A percentile compares a stretch with the other conserved stretches of the same genome.
phyloP scores from a whole-genome alignment of 2,797 vertebrate genomes.

The Varecia variegata region DNA sequence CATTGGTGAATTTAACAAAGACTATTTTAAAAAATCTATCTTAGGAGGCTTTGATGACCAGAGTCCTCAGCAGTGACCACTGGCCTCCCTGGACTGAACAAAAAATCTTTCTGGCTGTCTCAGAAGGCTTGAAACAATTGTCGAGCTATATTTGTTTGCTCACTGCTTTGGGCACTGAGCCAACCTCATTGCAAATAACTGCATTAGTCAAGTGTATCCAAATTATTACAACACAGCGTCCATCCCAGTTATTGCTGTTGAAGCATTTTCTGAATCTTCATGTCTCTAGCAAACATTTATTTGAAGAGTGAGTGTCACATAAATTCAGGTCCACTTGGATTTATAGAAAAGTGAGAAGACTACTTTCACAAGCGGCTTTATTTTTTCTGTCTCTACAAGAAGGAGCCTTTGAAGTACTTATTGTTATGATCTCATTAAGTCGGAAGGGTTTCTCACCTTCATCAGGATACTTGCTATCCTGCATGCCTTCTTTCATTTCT shows the following conservation, averaged over 20 bases:
- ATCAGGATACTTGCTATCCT: not conserved
- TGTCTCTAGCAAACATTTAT: slow-evolving; percentile 81
- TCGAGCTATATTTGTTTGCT: slow-evolving; percentile 86
- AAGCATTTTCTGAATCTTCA: slow-evolving; percentile 85
- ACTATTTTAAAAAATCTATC: slow-evolving; percentile 74
- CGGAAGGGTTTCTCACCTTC: not conserved
- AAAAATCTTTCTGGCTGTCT: slow-evolving; percentile 75
- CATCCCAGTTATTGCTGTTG: slow-evolving; percentile 86
- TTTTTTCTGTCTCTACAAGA: slow-evolving; percentile 55
- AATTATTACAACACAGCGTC: slow-evolving; percentile 90
- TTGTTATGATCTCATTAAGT: not conserved
- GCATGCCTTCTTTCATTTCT: not conserved
- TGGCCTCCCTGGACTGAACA: slow-evolving; percentile 74
- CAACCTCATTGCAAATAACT: slow-evolving; percentile 89
- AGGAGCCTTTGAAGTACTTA: slow-evolving; percentile 4
- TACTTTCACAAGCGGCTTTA: slow-evolving; percentile 65
- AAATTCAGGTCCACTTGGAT: slow-evolving; percentile 78
- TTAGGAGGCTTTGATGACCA: slow-evolving; percentile 59
- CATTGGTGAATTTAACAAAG: slow-evolving; percentile 84
- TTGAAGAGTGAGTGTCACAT: slow-evolving; percentile 77
- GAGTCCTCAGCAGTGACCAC: slow-evolving; percentile 65
- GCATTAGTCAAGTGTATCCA: slow-evolving; percentile 90
- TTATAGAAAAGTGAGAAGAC: slow-evolving; percentile 70
- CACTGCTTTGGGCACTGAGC: slow-evolving; percentile 87
- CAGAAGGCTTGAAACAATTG: slow-evolving; percentile 81